Evolutionary conservation across 2,888 invertebrate species (phyloP).

Genomic region (Epirrita christyi): DNA sequence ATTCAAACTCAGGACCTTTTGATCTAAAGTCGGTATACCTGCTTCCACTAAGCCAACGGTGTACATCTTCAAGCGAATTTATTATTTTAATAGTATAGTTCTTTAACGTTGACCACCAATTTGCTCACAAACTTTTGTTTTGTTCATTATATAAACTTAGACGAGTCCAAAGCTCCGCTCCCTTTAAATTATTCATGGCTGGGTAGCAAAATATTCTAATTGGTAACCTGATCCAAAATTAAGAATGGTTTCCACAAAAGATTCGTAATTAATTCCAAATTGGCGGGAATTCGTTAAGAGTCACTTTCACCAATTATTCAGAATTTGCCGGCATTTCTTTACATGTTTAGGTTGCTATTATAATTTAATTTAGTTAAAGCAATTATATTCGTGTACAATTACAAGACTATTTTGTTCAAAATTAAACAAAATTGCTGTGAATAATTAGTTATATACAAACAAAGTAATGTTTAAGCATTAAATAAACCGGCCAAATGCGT

Average conservation of each 20-base stretch:
- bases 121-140: too few species aligned
- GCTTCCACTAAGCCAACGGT: too few species aligned
- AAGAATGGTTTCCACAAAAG: constrained; percentile 34
- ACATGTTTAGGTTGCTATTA: constrained; percentile 1
- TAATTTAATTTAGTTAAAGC: not conserved
- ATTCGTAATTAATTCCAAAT: constrained; percentile 45
- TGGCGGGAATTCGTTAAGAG: constrained; percentile 45
- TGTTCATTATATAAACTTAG: too few species aligned
- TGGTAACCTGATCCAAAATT: constrained; percentile 35
- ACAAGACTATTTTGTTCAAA: not conserved
- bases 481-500: too few species aligned
- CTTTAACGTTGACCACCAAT: too few species aligned
- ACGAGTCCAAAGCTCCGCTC: too few species aligned
- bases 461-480: too few species aligned
- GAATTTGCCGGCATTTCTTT: not conserved
- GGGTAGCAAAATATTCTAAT: constrained; percentile 30
- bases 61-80: too few species aligned
- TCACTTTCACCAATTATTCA: constrained; percentile 1
- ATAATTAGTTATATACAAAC: not conserved
- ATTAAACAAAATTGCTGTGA: not conserved
- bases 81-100: too few species aligned
- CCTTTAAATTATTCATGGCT: too few species aligned
- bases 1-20: too few species aligned
- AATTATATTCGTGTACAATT: not conserved
- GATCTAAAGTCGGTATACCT: too few species aligned